Evolutionary conservation across 2,113 vertebrate genomes (phyloP).

Genomic region (Clarias magur): DNA sequence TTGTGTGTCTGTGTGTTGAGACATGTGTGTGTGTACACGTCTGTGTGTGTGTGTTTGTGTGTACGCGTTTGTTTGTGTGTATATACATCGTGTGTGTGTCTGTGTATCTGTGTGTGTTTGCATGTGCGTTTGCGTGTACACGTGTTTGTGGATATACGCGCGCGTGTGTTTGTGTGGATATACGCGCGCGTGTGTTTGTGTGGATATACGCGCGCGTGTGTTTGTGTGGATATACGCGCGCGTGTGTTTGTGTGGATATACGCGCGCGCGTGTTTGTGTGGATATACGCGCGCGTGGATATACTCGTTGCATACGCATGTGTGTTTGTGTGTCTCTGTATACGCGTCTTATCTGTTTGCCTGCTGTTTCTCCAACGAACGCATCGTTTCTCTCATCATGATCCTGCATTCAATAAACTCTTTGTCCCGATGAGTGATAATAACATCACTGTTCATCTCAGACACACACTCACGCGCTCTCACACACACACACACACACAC

Average conservation of each 20-base stretch:
- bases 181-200: too few relatives aligned
- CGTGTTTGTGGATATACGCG: accelerated
- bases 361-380: neutral
- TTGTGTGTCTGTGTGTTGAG: neutral
- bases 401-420: slow-evolving; percentile 27
- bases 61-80: too few relatives aligned
- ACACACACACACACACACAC: neutral
- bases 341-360: neutral
- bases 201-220: too few relatives aligned
- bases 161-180: too few relatives aligned
- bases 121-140: too few relatives aligned
- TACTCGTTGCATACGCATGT: too few relatives aligned
- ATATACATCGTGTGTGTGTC: too few relatives aligned
- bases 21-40: neutral
- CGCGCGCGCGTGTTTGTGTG: neutral
- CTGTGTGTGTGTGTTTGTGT: neutral
- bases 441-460: neutral
- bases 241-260: neutral
- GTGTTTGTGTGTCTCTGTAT: slow-evolving; percentile 2
- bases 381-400: slow-evolving; percentile 7
- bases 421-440: slow-evolving; percentile 36
- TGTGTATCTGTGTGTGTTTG: too few relatives aligned
- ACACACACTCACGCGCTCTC: slow-evolving; percentile 7
- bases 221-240: too few relatives aligned
- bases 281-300: neutral